Evolutionary conservation across 2,113 vertebrate genomes (phyloP).

Genomic region (Trogon surrucura): DNA sequence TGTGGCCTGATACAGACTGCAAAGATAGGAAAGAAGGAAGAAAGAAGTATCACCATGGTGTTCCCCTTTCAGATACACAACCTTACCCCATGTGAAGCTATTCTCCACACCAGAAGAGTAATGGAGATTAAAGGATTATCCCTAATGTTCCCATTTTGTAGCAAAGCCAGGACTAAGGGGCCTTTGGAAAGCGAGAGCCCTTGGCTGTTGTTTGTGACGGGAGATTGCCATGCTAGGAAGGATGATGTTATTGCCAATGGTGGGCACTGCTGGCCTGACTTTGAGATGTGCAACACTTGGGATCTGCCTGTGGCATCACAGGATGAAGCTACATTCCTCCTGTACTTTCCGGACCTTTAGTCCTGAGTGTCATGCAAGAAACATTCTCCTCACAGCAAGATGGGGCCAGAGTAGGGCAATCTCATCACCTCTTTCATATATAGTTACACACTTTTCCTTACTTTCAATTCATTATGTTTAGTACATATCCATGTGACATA

Average conservation of each 20-base stretch:
- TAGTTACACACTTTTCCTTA: not conserved
- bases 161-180: accelerated
- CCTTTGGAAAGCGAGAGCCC: not conserved
- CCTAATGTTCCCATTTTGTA: accelerated
- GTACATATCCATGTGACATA: not conserved
- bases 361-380: not conserved
- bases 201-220: not conserved
- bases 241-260: accelerated
- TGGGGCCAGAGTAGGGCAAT: not conserved
- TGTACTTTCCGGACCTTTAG: not conserved
- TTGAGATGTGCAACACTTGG: not conserved
- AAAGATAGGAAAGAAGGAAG: not conserved
- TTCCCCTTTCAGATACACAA: not conserved
- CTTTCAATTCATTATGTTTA: not conserved
- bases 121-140: not conserved
- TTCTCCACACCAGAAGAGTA: not conserved
- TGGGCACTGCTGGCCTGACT: not conserved
- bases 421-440: not conserved
- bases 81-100: not conserved
- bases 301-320: not conserved
- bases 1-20: accelerated
- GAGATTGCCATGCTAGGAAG: not conserved
- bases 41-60: not conserved
- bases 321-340: not conserved
- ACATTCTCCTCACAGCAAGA: not conserved